Percentiles rank a stretch among this genome's conserved stretches.
Evolutionary conservation across 1,140 invertebrate species (phyloP).

Genomic region (Epicauta chinensis): DNA sequence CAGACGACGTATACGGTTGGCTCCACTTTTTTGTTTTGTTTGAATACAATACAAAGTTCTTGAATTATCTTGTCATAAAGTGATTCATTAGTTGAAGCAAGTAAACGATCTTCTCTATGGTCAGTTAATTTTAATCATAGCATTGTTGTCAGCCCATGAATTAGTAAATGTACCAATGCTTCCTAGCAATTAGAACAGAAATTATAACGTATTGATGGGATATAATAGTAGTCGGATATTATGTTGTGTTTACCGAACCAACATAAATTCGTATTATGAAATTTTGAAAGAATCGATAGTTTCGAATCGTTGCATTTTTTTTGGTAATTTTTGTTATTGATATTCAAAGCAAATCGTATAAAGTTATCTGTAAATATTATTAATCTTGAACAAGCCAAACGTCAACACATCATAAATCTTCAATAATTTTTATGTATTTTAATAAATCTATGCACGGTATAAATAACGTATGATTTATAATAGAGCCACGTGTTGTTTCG

Average conservation of each 20-base stretch:
- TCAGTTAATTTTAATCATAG: slow-evolving; percentile 14
- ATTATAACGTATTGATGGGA: slow-evolving; percentile 16
- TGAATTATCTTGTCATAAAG: too few species aligned
- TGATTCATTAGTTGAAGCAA: too few species aligned
- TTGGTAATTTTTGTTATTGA: too few species aligned
- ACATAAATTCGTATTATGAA: too few species aligned
- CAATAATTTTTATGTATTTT: slow-evolving; percentile 22
- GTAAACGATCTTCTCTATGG: slow-evolving; percentile 4
- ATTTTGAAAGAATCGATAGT: too few species aligned
- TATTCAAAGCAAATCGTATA: too few species aligned
- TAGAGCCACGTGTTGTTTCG: slow-evolving; percentile 18
- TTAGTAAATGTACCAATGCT: slow-evolving; percentile 14
- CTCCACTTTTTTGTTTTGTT: too few species aligned
- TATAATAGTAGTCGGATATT: slow-evolving; percentile 10
- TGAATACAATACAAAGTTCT: too few species aligned
- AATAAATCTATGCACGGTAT: slow-evolving; percentile 10
- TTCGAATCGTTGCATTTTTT: too few species aligned
- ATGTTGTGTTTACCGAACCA: too few species aligned
- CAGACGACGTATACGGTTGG: too few species aligned
- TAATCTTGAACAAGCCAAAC: not conserved
- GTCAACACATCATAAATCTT: slow-evolving; percentile 24
- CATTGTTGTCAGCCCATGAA: slow-evolving; percentile 11
- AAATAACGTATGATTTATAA: slow-evolving; percentile 24
- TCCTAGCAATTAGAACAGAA: slow-evolving; percentile 7
- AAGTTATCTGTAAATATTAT: too few species aligned